Percentiles rank a stretch among this genome's conserved stretches.
Conservation (phyloP, 2,113 vertebrate species). For the Cariama cristata region DNA sequence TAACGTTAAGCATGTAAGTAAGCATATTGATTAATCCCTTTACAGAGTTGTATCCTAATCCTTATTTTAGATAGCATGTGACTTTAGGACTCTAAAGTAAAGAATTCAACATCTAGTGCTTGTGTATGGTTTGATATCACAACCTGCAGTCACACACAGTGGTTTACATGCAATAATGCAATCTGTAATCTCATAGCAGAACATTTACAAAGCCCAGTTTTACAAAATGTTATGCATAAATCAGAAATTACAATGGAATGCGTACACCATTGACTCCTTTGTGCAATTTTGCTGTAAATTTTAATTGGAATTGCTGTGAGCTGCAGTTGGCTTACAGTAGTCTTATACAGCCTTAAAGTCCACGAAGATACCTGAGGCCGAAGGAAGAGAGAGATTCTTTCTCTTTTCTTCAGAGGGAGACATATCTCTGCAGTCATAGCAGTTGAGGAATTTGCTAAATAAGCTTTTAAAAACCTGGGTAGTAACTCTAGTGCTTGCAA, state of each 20-base stretch:
- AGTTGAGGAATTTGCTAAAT: background rate
- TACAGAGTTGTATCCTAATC: background rate
- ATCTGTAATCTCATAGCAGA: background rate
- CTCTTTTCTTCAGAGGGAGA: background rate
- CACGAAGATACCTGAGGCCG: accelerated
- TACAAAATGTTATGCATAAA: background rate
- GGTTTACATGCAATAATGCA: background rate
- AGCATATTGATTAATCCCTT: background rate
- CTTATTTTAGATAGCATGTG: background rate
- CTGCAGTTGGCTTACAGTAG: background rate
- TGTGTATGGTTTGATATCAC: background rate
- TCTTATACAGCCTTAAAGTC: background rate
- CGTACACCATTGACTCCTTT: background rate
- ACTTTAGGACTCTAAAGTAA: background rate
- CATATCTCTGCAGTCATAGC: background rate
- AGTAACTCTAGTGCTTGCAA: background rate
- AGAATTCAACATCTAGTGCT: background rate
- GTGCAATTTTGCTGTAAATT: background rate
- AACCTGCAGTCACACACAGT: background rate
- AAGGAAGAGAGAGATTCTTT: background rate
- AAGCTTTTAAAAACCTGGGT: background rate
- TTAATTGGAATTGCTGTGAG: background rate
- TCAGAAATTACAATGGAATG: background rate
- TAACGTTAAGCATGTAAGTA: background rate
- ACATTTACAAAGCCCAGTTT: background rate